Evolutionary conservation across 2,888 invertebrate species (phyloP).

Genomic region (Ectemnius lituratus): DNA sequence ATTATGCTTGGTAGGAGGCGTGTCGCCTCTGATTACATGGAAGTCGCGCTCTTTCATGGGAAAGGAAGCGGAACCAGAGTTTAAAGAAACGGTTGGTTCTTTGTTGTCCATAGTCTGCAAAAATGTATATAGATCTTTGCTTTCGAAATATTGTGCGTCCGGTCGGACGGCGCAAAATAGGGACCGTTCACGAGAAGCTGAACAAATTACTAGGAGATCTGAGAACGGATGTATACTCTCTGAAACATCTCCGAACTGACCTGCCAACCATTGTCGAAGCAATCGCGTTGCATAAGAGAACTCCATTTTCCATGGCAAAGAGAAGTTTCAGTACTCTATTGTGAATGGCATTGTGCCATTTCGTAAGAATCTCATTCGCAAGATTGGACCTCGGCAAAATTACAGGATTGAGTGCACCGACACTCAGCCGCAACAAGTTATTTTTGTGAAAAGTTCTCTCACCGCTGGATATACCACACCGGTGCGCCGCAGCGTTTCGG

Average conservation of each 20-base stretch:
- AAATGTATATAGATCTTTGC: conserved; percentile 50
- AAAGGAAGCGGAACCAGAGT: conserved; percentile 60
- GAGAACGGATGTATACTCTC: conserved; percentile 54
- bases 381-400: no score
- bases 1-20: conserved; percentile 32
- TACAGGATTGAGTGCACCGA: no score
- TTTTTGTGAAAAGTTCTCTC: conserved; percentile 67
- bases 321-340: no score
- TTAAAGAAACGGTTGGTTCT: conserved; percentile 27
- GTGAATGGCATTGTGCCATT: no score
- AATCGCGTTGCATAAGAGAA: conserved; percentile 57
- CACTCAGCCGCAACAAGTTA: conserved; percentile 56
- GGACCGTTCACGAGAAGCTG: conserved; percentile 47
- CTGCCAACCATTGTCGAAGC: conserved; percentile 62
- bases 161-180: conserved; percentile 34
- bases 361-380: no score
- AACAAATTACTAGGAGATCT: conserved; percentile 64
- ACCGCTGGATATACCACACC: conserved; percentile 66
- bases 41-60: conserved; percentile 47
- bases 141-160: conserved; percentile 57
- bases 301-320: conserved; percentile 28
- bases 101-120: conserved; percentile 37
- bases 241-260: conserved; percentile 45
- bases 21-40: conserved; percentile 49
- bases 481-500: conserved; percentile 57